Evolutionary conservation across 2,888 invertebrate genomes (phyloP).

Genomic region (Xestia xanthographa): DNA sequence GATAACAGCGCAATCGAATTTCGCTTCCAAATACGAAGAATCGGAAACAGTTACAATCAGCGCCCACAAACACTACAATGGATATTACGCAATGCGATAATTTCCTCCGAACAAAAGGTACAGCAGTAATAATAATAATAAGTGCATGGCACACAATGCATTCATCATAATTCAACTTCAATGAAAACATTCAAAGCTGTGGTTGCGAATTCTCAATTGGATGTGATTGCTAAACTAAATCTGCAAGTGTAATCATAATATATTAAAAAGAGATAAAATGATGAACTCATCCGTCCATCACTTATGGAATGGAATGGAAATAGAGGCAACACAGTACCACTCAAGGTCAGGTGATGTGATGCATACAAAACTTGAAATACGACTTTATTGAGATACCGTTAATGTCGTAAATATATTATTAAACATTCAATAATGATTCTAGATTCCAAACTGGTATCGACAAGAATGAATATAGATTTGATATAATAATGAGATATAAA

Average conservation of each 20-base stretch:
- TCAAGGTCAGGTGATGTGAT: constrained; percentile 42
- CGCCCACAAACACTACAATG: constrained; percentile 76
- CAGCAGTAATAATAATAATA: constrained; percentile 72
- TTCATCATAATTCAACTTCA: constrained; percentile 83
- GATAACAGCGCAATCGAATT: constrained; percentile 59
- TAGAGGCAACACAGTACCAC: constrained; percentile 5
- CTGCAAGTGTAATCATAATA: constrained; percentile 44
- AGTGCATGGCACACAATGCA: constrained; percentile 77
- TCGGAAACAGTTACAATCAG: constrained; percentile 68
- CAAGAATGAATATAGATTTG: constrained; percentile 7
- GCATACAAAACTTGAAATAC: constrained; percentile 31
- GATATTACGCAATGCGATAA: constrained; percentile 80
- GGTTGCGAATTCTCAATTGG: constrained; percentile 78
- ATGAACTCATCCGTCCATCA: constrained; percentile 38
- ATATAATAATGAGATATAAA: neutral
- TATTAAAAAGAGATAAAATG: constrained; percentile 60
- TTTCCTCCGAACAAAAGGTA: constrained; percentile 83
- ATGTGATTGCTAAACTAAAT: constrained; percentile 71
- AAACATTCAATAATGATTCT: constrained; percentile 1
- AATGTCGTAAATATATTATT: constrained; percentile 9
- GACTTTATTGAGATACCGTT: constrained; percentile 19
- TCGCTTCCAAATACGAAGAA: constrained; percentile 59
- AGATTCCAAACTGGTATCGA: constrained; percentile 12
- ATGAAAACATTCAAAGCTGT: constrained; percentile 78
- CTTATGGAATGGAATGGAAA: constrained; percentile 46